phyloP scores from a whole-genome alignment of 2,888 invertebrate genomes.

The Diaphora mendica region DNA sequence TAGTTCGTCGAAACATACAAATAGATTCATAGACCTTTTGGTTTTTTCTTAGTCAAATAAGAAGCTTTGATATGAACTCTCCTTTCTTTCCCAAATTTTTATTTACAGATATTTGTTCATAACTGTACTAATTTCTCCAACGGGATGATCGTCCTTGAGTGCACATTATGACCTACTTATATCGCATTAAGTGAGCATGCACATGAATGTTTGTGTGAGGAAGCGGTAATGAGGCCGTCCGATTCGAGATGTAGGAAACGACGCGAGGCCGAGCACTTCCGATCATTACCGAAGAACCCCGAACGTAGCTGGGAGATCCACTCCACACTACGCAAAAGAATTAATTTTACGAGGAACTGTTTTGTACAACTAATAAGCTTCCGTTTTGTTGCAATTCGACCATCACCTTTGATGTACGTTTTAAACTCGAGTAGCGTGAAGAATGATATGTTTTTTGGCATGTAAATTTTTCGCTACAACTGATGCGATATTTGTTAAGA shows the following conservation, averaged over 20 bases:
- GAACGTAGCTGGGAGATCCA: constrained; percentile 36
- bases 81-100: background rate
- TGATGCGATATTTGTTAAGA: background rate
- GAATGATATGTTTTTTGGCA: background rate
- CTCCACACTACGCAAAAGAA: constrained; percentile 38
- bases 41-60: too few relatives aligned
- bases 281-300: constrained; percentile 48
- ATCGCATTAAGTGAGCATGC: constrained; percentile 42
- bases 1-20: too few relatives aligned
- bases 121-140: background rate
- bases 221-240: constrained; percentile 69
- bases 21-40: background rate
- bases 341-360: constrained; percentile 46
- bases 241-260: constrained; percentile 67
- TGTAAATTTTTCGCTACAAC: background rate
- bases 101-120: background rate
- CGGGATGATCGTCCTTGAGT: constrained; percentile 50
- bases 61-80: background rate
- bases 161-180: constrained; percentile 55
- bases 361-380: constrained; percentile 45
- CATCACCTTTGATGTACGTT: constrained; percentile 37
- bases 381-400: constrained; percentile 42
- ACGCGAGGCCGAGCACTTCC: constrained; percentile 64
- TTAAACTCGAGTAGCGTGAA: constrained; percentile 12
- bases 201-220: constrained; percentile 56